Evolutionary conservation across 2,113 vertebrate species (phyloP).

Genomic region (Grammomys surdaster): DNA sequence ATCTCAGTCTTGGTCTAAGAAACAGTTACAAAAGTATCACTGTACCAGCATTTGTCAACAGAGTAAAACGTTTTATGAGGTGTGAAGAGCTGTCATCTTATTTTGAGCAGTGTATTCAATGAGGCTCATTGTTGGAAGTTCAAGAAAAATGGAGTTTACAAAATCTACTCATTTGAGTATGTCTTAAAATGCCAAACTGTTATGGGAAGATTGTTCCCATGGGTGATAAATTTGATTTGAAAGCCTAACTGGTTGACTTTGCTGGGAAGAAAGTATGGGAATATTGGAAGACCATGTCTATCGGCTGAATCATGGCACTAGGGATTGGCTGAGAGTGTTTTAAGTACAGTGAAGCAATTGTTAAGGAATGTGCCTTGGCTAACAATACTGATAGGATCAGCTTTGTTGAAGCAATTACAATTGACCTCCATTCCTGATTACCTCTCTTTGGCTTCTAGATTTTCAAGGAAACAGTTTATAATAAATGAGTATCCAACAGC

Average conservation of each 20-base stretch:
- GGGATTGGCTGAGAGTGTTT: slow-evolving; percentile 64
- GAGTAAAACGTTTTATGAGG: background rate
- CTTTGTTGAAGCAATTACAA: slow-evolving; percentile 33
- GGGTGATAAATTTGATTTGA: slow-evolving; percentile 36
- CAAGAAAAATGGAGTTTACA: slow-evolving; percentile 58
- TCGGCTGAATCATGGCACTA: slow-evolving; percentile 68
- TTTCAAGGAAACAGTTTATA: slow-evolving; percentile 39
- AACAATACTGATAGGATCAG: slow-evolving; percentile 13
- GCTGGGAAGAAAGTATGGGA: slow-evolving; percentile 51
- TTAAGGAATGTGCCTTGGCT: slow-evolving; percentile 64
- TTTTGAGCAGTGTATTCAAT: background rate
- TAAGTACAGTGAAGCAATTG: slow-evolving; percentile 59
- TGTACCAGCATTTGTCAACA: background rate
- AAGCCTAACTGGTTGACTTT: slow-evolving; percentile 27
- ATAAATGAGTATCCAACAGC: slow-evolving; percentile 4
- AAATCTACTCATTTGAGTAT: slow-evolving; percentile 44
- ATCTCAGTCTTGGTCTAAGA: slow-evolving; percentile 24
- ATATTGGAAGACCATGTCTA: slow-evolving; percentile 42
- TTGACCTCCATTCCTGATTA: background rate
- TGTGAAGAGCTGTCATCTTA: slow-evolving; percentile 30
- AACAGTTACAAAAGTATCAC: background rate
- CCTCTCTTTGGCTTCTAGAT: background rate
- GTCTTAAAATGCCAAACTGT: slow-evolving; percentile 68
- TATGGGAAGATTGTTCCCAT: slow-evolving; percentile 63
- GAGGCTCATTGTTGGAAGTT: slow-evolving; percentile 20